These are phyloP conservation scores for Actinia tenebrosa DNA, from an alignment of 64 coral and sea anemone species.

Conservation along the genomic window DNA sequence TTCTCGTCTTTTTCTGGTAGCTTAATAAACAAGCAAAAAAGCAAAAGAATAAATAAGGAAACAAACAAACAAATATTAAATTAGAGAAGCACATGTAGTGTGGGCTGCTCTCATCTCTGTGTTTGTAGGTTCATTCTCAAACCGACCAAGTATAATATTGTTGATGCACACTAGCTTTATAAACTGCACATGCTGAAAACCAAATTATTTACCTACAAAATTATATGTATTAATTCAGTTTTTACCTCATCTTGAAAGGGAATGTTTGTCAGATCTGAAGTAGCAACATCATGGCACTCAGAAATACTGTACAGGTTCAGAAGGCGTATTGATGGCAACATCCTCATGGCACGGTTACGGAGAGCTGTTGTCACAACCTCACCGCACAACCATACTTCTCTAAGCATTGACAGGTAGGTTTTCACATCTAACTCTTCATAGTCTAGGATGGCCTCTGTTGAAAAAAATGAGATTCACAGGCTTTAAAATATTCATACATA, in stretches of 20 bases:
- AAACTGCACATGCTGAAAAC: no score
- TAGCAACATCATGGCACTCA: constrained; percentile 77
- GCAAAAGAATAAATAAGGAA: no score
- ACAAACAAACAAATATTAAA: no score
- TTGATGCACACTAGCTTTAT: no score
- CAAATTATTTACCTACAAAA: no score
- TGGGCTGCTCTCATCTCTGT: no score
- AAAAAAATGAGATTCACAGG: neutral
- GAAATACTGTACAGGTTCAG: constrained; percentile 85
- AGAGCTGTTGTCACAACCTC: constrained; percentile 88
- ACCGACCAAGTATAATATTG: no score
- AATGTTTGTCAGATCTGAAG: constrained; percentile 58
- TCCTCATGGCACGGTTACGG: constrained; percentile 64
- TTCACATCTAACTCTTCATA: constrained; percentile 64
- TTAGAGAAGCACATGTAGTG: no score
- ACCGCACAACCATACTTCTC: constrained; percentile 75
- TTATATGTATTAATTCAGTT: neutral
- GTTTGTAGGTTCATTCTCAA: no score
- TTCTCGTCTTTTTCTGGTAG: constrained; percentile 72
- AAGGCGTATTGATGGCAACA: constrained; percentile 57
- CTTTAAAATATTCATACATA: no score
- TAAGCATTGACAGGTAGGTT: constrained; percentile 45
- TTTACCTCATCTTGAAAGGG: constrained; percentile 79
- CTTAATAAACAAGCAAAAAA: constrained; percentile 19
- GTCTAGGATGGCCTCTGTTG: constrained; percentile 68